Evolutionary conservation across 2,888 invertebrate species (phyloP).

Genomic region (Nephrotoma appendiculata): DNA sequence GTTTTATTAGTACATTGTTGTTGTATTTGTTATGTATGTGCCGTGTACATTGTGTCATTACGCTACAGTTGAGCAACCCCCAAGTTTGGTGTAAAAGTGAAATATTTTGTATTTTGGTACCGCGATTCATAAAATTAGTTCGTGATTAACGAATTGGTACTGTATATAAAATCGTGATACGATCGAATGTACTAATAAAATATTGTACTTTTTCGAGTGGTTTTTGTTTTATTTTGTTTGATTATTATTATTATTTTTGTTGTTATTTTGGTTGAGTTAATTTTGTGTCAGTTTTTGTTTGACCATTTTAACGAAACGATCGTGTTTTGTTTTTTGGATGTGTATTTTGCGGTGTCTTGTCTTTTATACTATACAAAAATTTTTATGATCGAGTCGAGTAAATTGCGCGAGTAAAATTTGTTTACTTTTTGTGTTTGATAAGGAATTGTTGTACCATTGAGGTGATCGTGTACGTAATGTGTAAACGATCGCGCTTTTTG

Average conservation of each 20-base stretch:
- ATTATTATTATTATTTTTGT: not conserved
- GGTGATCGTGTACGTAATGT: not conserved
- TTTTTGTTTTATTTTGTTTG: not conserved
- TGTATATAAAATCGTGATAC: not conserved
- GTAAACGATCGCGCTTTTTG: not conserved
- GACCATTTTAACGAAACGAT: not conserved
- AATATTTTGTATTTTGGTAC: not conserved
- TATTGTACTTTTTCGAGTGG: not conserved
- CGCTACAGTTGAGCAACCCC: not conserved
- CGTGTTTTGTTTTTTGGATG: not conserved
- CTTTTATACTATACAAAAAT: not conserved
- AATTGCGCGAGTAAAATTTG: not conserved
- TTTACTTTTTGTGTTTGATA: not conserved
- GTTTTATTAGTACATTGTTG: not conserved
- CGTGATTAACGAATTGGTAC: not conserved
- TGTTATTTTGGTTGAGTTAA: not conserved
- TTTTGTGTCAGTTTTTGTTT: not conserved
- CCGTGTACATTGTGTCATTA: not conserved
- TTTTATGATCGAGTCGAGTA: not conserved
- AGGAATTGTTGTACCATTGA: not conserved
- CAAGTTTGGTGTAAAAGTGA: not conserved
- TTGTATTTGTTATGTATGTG: not conserved
- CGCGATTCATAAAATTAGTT: not conserved
- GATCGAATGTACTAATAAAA: not conserved
- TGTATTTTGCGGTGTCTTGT: not conserved